Base-by-base conservation (phyloP, 2,888 invertebrate genomes). In the Tachina fera region DNA sequence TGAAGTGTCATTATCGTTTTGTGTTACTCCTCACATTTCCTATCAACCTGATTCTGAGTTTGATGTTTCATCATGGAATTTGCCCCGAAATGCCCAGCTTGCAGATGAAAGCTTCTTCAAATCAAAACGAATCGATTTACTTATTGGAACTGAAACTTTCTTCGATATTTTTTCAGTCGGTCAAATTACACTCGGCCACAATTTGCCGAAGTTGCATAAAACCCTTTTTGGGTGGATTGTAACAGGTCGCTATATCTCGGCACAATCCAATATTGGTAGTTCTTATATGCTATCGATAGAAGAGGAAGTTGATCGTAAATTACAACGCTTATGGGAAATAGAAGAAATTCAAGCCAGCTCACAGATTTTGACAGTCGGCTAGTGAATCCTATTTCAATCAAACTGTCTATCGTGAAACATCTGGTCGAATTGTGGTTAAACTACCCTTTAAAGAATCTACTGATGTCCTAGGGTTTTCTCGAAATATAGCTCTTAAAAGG, bases 11-110 rank as follows among this genome's bases (percentile, higher is more conserved):
- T 63, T 86, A 0, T 72, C 80, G n/a, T 86, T 85, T 41, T 84
- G 82, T 65, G 9, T 87, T 1, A 87, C 86, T n/a, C 78, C 87
- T 4, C 71, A 84, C 11, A 88, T 88, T 16, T 65, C 84, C 0
- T 83, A 86, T 22, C 72, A 83, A 39, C 80, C 77, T 5, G 68
- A 78, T 22, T 16, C 60, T n/a, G 80, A 83, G 10, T 49, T 84
- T 39, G 77, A 83, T 22, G 49, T 83, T 1, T 76, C 72, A 14
- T 60, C 70, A 0, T 83, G 80, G 84, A 79, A 87, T 49, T 58
- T 83, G n/a, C 84, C 77, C n/a, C 41, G 31, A 71, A 83, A 83
- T 47, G 78, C 70, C 8, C 19, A 78, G 13, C 81, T 78, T 31
- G 85, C 87, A 13, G 83, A 85, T 51, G 81, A 84, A 70, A 9